Evolutionary conservation across 1,140 invertebrate genomes (phyloP).

Genomic region (Akabosia matsudoensis): DNA sequence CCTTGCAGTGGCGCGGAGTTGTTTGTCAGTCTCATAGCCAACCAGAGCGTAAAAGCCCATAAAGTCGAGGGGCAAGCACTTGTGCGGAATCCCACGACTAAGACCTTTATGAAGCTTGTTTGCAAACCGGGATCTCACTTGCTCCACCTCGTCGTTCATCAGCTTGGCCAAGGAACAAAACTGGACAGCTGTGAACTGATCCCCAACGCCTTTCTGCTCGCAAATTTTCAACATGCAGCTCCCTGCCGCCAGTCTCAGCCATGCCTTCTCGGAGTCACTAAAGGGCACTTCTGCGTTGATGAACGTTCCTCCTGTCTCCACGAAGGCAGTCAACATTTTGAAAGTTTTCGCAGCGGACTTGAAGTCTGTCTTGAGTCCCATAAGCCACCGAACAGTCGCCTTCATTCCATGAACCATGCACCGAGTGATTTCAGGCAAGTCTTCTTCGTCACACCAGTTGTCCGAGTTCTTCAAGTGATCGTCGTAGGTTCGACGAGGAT

Average conservation of each 20-base stretch:
- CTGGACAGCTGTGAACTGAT: conserved; percentile 89
- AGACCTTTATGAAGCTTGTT: conserved; percentile 88
- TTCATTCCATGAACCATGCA: conserved; percentile 94
- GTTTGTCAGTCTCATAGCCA: conserved; percentile 78
- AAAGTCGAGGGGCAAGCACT: conserved; percentile 90
- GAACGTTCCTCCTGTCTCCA: conserved; percentile 78
- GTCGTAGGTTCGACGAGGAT: conserved; percentile 54
- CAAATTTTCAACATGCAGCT: conserved; percentile 94
- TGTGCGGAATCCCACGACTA: conserved; percentile 73
- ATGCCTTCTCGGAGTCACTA: conserved; percentile 87
- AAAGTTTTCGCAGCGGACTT: conserved; percentile 91
- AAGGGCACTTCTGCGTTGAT: conserved; percentile 48
- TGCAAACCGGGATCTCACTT: conserved; percentile 86
- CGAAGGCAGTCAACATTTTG: conserved; percentile 83
- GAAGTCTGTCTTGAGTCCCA: conserved; percentile 83
- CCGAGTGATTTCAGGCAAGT: conserved; percentile 82
- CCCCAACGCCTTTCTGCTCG: conserved; percentile 91
- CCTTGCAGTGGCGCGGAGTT: conserved; percentile 64
- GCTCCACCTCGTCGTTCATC: conserved; percentile 82
- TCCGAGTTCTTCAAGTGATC: conserved; percentile 52
- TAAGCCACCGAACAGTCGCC: conserved; percentile 90
- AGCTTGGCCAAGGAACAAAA: conserved; percentile 89
- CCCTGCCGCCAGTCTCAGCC: conserved; percentile 83
- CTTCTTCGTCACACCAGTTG: conserved; percentile 82
- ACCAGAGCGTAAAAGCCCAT: conserved; percentile 90